Evolutionary conservation across 1,140 invertebrate genomes (phyloP).

Genomic region (Calephelis nemesis): DNA sequence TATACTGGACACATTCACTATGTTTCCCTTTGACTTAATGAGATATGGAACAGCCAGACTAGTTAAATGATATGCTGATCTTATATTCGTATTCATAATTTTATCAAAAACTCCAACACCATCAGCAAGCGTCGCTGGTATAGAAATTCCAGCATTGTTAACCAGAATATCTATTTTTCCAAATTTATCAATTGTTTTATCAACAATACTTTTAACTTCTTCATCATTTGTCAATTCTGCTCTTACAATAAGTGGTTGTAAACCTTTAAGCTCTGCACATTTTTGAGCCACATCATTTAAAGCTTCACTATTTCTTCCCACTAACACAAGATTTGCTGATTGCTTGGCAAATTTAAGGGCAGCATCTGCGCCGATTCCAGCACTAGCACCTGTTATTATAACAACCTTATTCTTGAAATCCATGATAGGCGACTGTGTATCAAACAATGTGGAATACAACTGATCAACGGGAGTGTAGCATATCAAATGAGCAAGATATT

Average conservation of each 20-base stretch:
- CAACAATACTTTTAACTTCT: conserved; percentile 36
- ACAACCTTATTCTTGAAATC: conserved; percentile 43
- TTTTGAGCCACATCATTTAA: conserved; percentile 32
- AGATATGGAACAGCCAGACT: conserved; percentile 40
- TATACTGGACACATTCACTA: conserved; percentile 45
- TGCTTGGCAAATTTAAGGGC: conserved; percentile 39
- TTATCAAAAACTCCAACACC: conserved; percentile 37
- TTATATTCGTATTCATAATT: conserved; percentile 38
- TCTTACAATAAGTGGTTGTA: conserved; percentile 33
- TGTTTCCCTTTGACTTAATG: conserved; percentile 40
- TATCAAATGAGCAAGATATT: too few species aligned
- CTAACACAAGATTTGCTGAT: conserved; percentile 41
- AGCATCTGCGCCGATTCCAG: conserved; percentile 37
- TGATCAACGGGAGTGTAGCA: not conserved
- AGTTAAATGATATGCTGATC: conserved; percentile 40
- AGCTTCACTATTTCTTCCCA: conserved; percentile 39
- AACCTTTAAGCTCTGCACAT: conserved; percentile 38
- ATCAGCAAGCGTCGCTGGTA: conserved; percentile 32
- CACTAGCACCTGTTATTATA: conserved; percentile 41
- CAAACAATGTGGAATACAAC: not conserved
- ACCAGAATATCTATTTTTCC: conserved; percentile 43
- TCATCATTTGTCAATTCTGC: conserved; percentile 39
- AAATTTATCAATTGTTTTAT: conserved; percentile 36
- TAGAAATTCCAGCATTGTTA: conserved; percentile 40
- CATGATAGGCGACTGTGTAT: conserved; percentile 21